Evolutionary conservation across 1,140 invertebrate genomes (phyloP).

Genomic region (Tribolium castaneum): DNA sequence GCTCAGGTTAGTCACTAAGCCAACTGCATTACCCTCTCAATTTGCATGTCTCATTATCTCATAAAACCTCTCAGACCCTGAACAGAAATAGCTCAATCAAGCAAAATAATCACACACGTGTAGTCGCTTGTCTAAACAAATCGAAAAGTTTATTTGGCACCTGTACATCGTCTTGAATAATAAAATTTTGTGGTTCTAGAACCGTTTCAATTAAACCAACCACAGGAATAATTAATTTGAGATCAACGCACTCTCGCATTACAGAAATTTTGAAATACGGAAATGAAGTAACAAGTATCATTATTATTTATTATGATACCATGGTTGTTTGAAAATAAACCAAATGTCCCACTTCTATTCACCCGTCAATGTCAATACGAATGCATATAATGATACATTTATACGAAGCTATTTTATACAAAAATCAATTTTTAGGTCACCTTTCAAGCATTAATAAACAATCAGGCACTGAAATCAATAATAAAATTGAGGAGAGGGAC

Average conservation of each 20-base stretch:
- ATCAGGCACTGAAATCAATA: constrained; percentile 17
- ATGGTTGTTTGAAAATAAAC: constrained; percentile 9
- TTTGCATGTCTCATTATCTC: constrained; percentile 19
- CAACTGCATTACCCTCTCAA: background rate
- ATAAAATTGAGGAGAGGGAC: background rate
- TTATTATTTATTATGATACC: background rate
- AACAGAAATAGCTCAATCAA: constrained; percentile 12
- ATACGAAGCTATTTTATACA: constrained; percentile 7
- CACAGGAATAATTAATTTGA: background rate
- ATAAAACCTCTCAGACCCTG: background rate
- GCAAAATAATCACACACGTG: background rate
- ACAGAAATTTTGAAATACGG: constrained; percentile 14
- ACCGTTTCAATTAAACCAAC: background rate
- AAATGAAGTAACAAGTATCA: constrained; percentile 2
- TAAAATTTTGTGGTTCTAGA: background rate
- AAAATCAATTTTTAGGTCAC: constrained; percentile 33
- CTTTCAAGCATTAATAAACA: constrained; percentile 19
- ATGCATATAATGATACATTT: background rate
- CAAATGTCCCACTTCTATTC: background rate
- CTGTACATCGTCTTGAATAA: background rate
- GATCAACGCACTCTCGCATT: background rate
- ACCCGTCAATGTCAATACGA: constrained; percentile 14
- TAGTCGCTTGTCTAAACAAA: background rate
- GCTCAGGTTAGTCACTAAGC: background rate
- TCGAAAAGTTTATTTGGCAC: background rate